Base-by-base conservation (phyloP, 2,113 vertebrate species). In the Pleuronectes platessa region DNA sequence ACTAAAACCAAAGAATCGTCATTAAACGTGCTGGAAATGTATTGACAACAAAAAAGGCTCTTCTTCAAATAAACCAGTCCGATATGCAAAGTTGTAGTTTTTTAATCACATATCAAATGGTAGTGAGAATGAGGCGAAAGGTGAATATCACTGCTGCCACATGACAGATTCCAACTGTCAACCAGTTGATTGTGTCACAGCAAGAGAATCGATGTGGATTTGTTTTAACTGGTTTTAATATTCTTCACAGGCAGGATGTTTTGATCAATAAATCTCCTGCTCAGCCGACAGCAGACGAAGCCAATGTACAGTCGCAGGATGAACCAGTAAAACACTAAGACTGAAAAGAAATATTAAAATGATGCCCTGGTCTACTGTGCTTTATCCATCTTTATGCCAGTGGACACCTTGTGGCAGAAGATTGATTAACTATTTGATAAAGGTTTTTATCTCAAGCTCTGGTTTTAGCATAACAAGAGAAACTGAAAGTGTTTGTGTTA, bases 141-240 rank as follows among this genome's bases (percentile, higher is more conserved):
- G 4, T 51, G 18, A 51, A 15, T 45, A 15, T 45, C 42, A 45
- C 42, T 45, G 14, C 42, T 45, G 42, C 35, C 35, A 37, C 35
- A 37, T 1, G 8, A 37, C 13, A 45, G 14, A 45, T 45, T 45
- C 11, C 4, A 76, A 37, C 35, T 23, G 67, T 54, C 71, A 78
- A 60, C n/a, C 60, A 15, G 23, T 35, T 70, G 14, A 5, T 24
- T 26, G 26, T 51, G 35, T 56, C 12, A 23, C 11, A 35, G 42
- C 24, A 21, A 55, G 42, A 79, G 51, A 66, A 53, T 58, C 71
- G 9, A 21, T 17, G 40, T 31, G 11, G 12, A 64, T 81, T 85
- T 60, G 54, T 86, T 86, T 76, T 56, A 86, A 75, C 58, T 71
- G 64, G n/a, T 42, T 84, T 86, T 81, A 87, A 78, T 84, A 69